A percentile compares a stretch with the other conserved stretches of the same genome.
Evolutionary conservation across 2,797 vertebrate genomes (phyloP).

Genomic region (Enteromius viviparus): DNA sequence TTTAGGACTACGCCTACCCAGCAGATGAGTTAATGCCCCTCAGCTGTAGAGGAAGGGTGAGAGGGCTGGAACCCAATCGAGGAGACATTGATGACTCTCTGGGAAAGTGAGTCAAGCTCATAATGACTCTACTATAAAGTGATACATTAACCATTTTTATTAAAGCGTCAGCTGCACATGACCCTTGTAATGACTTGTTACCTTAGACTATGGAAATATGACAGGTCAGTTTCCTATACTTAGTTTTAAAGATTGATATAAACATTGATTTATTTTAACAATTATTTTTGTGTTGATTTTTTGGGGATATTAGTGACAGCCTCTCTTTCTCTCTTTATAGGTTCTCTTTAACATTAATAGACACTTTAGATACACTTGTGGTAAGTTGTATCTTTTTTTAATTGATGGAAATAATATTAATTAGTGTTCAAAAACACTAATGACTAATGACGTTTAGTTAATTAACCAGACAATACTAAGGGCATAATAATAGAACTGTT

Average conservation of each 20-base stretch:
- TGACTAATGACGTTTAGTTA: background rate
- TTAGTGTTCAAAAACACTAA: background rate
- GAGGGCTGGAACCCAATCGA: conserved; percentile 82
- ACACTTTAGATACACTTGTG: conserved; percentile 84
- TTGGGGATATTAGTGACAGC: background rate
- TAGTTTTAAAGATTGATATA: background rate
- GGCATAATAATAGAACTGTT: background rate
- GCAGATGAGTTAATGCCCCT: conserved; percentile 85
- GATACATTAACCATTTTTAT: background rate
- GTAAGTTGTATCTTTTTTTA: conserved; percentile 68
- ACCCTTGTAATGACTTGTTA: background rate
- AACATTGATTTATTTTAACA: background rate
- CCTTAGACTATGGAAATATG: background rate
- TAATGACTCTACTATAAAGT: background rate
- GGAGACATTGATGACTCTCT: conserved; percentile 84
- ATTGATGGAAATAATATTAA: background rate
- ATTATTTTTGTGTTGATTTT: background rate
- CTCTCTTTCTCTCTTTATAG: conserved; percentile 59
- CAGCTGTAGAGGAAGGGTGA: conserved; percentile 81
- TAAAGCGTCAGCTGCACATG: background rate
- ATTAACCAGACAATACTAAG: background rate
- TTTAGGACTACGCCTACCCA: conserved; percentile 84
- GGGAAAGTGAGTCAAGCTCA: conserved; percentile 76
- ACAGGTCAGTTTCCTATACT: background rate
- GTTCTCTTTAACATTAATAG: conserved; percentile 84